Conservation (phyloP, 2,888 invertebrate species). For the Ophioninae sp. region DNA sequence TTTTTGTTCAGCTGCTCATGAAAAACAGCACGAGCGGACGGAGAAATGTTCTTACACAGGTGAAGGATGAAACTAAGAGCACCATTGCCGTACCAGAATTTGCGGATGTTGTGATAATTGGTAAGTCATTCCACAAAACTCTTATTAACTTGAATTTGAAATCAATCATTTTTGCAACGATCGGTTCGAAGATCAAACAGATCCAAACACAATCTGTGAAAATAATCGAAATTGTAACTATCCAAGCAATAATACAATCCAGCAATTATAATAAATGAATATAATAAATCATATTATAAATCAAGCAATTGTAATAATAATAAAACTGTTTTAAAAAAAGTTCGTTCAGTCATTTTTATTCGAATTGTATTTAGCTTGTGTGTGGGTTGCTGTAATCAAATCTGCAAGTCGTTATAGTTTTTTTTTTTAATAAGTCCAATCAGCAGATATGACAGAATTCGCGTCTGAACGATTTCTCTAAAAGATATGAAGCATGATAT, state of each 20-base stretch:
- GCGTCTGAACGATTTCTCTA: too few species aligned
- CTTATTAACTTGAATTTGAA: neutral
- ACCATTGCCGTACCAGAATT: conserved; percentile 79
- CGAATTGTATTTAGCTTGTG: neutral
- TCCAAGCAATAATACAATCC: too few species aligned
- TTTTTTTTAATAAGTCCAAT: too few species aligned
- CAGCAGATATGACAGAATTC: too few species aligned
- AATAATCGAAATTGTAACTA: too few species aligned
- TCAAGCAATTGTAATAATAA: neutral
- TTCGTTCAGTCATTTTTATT: neutral
- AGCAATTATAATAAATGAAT: too few species aligned
- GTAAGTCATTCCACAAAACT: conserved; percentile 80
- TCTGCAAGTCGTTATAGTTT: too few species aligned
- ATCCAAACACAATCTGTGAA: too few species aligned
- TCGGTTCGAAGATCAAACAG: too few species aligned
- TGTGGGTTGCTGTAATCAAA: too few species aligned
- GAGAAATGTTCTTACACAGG: conserved; percentile 64
- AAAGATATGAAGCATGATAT: too few species aligned
- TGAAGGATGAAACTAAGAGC: conserved; percentile 50
- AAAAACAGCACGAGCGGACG: conserved; percentile 59
- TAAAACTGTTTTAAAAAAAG: neutral
- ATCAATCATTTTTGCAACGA: neutral
- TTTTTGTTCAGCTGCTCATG: conserved; percentile 53
- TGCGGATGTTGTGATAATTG: conserved; percentile 91
- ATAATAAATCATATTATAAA: too few species aligned